Evolutionary conservation across 2,888 invertebrate species (phyloP).

Genomic region (Sesia bembeciformis): DNA sequence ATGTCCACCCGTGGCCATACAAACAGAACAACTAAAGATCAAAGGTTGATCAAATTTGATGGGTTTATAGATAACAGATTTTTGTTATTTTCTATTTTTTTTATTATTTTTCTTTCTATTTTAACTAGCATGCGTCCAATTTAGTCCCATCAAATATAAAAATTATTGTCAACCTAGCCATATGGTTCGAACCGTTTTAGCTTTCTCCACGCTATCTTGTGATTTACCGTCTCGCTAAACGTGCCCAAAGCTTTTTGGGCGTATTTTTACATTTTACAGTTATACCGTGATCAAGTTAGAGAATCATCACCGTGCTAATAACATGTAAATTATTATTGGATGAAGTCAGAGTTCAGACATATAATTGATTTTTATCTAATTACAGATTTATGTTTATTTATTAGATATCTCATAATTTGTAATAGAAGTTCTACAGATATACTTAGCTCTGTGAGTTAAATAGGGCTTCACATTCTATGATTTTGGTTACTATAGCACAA

Average conservation of each 20-base stretch:
- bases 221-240: slow-evolving; percentile 52
- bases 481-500: no score
- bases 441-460: no score
- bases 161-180: not conserved
- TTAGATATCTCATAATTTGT: not conserved
- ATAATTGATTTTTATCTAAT: not conserved
- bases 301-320: not conserved
- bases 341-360: slow-evolving; percentile 4
- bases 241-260: slow-evolving; percentile 23
- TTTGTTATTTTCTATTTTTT: no score
- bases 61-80: no score
- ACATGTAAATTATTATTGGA: not conserved
- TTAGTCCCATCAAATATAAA: not conserved
- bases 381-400: not conserved
- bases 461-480: no score
- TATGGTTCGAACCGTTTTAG: slow-evolving; percentile 7
- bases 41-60: no score
- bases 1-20: no score
- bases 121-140: no score
- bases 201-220: slow-evolving; percentile 45
- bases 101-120: no score
- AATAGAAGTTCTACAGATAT: no score
- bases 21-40: no score
- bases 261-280: slow-evolving; percentile 13
- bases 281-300: not conserved